A percentile compares a stretch with the other conserved stretches of the same genome.
Evolutionary conservation across 2,888 invertebrate genomes (phyloP).

Genomic region (Mantis religiosa): DNA sequence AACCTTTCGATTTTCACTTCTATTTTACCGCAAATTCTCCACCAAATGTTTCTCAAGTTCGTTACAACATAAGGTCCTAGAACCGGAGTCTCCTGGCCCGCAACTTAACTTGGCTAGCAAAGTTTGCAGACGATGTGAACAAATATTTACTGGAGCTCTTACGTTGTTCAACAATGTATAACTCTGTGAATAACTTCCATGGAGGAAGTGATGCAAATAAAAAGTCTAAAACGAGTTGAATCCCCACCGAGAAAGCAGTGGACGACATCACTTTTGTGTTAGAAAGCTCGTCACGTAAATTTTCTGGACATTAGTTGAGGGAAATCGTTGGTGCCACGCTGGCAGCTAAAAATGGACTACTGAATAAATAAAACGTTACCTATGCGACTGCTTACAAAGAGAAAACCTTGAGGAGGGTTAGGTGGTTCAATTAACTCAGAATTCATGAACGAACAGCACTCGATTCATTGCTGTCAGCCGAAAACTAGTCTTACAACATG

Average conservation of each 20-base stretch:
- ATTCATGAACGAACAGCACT: too few species aligned
- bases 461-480: too few species aligned
- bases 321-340: background rate
- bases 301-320: background rate
- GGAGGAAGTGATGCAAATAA: background rate
- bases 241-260: background rate
- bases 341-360: background rate
- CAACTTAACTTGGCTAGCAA: background rate
- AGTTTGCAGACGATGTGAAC: background rate
- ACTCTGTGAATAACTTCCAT: background rate
- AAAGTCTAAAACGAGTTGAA: background rate
- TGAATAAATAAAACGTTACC: background rate
- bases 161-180: background rate
- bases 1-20: too few species aligned
- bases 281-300: background rate
- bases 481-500: too few species aligned
- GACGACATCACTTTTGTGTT: too few species aligned
- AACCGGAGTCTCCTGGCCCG: too few species aligned
- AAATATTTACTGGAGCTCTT: background rate
- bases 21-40: too few species aligned
- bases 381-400: background rate
- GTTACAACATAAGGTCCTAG: too few species aligned
- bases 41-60: too few species aligned
- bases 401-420: background rate
- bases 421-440: too few species aligned